phyloP scores from a whole-genome alignment of 2,888 invertebrate species.

The Eulithis testata region DNA sequence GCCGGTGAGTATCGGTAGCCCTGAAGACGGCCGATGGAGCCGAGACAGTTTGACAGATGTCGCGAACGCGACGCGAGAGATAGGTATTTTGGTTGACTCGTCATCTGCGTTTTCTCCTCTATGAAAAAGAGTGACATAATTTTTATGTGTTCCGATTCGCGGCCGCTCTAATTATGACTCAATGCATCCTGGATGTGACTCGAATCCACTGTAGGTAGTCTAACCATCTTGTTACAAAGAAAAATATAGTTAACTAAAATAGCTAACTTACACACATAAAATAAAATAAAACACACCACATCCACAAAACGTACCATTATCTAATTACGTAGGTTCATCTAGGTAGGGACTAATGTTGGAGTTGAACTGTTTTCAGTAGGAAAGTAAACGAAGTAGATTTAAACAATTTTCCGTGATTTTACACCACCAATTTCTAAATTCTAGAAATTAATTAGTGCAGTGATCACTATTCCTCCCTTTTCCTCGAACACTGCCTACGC shows the following conservation, averaged over 20 bases:
- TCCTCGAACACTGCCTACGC: conserved; percentile 29
- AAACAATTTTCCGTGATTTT: conserved; percentile 19
- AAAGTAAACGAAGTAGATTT: neutral
- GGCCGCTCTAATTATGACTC: conserved; percentile 37
- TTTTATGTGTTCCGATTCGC: conserved; percentile 38
- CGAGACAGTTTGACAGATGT: conserved; percentile 14
- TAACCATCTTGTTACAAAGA: conserved; percentile 3
- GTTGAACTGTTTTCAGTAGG: too few relatives aligned
- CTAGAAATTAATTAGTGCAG: neutral
- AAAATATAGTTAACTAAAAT: too few relatives aligned
- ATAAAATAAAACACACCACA: too few relatives aligned
- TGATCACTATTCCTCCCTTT: conserved; percentile 17
- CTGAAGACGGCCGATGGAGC: conserved; percentile 35
- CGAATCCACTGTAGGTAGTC: conserved; percentile 18
- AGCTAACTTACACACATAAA: too few relatives aligned
- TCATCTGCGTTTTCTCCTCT: conserved; percentile 43
- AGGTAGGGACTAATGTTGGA: too few relatives aligned
- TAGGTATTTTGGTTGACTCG: conserved; percentile 50
- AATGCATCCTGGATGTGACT: conserved; percentile 37
- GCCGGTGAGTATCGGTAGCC: conserved; percentile 45
- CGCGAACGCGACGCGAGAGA: conserved; percentile 13
- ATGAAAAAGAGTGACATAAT: conserved; percentile 46
- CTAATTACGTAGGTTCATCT: too few relatives aligned
- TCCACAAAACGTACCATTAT: too few relatives aligned
- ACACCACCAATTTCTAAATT: conserved; percentile 8